Conservation (phyloP, 2,113 vertebrate species). For the Cyanistes caeruleus region DNA sequence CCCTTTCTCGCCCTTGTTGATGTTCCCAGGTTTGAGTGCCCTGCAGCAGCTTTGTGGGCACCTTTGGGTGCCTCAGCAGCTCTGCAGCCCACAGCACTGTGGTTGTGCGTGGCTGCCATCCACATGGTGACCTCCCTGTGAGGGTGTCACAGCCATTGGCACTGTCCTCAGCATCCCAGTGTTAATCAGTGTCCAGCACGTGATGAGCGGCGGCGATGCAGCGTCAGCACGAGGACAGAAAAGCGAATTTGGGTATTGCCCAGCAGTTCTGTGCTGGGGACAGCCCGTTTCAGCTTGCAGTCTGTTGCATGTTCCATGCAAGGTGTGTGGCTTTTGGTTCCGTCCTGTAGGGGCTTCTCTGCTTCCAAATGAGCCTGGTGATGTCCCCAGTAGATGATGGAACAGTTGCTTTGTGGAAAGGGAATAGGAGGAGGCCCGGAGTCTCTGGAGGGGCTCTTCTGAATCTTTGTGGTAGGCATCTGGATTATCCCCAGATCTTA, state of each 20-base stretch:
- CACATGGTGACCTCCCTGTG: neutral
- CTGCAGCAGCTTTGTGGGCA: neutral
- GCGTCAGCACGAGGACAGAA: rapidly evolving
- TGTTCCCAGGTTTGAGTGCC: neutral
- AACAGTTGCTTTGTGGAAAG: neutral
- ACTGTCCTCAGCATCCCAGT: neutral
- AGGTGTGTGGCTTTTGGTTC: neutral
- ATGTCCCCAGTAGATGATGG: neutral
- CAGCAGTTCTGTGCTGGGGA: neutral
- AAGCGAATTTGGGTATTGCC: neutral
- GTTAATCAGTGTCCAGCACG: rapidly evolving
- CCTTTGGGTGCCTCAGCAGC: neutral
- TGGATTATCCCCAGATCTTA: neutral
- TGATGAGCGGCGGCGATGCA: rapidly evolving
- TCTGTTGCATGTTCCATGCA: rapidly evolving
- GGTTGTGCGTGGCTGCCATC: rapidly evolving
- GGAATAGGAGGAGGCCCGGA: neutral
- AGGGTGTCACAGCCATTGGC: rapidly evolving
- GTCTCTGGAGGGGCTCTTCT: neutral
- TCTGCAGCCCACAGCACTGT: rapidly evolving
- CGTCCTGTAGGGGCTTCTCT: neutral
- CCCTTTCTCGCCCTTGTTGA: rapidly evolving
- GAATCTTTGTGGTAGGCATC: neutral
- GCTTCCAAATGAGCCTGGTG: neutral
- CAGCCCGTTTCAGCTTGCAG: rapidly evolving